Evolutionary conservation across 2,888 invertebrate genomes (phyloP).

Genomic region (Chironomus riparius): DNA sequence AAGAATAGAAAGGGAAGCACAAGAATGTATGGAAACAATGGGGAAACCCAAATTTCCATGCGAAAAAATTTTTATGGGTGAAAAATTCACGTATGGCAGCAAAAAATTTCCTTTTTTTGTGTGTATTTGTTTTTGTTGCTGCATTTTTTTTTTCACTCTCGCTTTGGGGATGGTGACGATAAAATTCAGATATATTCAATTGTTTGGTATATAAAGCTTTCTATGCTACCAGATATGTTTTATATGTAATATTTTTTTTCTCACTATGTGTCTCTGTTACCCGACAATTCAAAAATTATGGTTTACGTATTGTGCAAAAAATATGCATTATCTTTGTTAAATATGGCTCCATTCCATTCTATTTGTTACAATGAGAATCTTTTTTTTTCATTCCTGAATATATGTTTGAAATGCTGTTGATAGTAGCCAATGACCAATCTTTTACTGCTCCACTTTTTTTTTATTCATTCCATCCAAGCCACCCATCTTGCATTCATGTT

Average conservation of each 20-base stretch:
- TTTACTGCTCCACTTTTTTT: too few species aligned
- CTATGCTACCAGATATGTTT: background rate
- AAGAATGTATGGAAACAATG: background rate
- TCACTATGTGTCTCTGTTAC: background rate
- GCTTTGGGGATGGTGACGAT: background rate
- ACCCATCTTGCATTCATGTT: too few species aligned
- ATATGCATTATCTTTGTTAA: conserved; percentile 1
- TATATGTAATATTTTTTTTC: background rate
- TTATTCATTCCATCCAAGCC: too few species aligned
- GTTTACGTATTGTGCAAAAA: background rate
- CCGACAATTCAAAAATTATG: background rate
- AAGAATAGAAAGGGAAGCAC: background rate
- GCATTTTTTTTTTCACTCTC: background rate
- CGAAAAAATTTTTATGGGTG: conserved; percentile 3
- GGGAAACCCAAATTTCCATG: background rate
- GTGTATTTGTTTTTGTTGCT: background rate
- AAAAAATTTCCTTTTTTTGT: background rate
- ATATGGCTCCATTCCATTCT: background rate
- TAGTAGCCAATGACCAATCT: too few species aligned
- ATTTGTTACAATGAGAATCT: background rate
- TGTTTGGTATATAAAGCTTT: background rate
- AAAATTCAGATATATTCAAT: conserved; percentile 2
- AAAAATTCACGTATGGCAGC: background rate
- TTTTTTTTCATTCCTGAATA: too few species aligned
- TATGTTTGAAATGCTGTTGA: too few species aligned